Base-by-base conservation (phyloP, 2,113 vertebrate genomes). In the Chroicocephalus ridibundus region DNA sequence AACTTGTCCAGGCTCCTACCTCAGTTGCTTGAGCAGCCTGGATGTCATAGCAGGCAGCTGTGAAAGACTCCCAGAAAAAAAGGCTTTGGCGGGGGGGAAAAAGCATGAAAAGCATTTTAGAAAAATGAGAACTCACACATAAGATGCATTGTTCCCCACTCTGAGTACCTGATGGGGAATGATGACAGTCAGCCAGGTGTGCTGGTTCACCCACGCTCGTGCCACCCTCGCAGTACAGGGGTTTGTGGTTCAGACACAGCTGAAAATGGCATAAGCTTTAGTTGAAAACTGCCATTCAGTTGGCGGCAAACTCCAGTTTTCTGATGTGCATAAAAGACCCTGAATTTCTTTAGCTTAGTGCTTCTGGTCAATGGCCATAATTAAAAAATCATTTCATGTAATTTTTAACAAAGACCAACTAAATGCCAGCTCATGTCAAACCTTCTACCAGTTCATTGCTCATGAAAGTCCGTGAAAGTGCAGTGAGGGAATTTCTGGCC, bases 71-170 rank as follows among this genome's bases (percentile, higher is more conserved):
- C 14, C 27, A 13, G 20, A 38, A 60, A 55, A 65, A 81, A 60
- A 19, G 9, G 0, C 1, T 22, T 22, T 34, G 47, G 3, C 13
- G 11, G 10, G 5, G 57, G 11, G 15, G 47, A 24, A 34, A 44
- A 46, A 61, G 6, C 21, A 57, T 13, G 27, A 49, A 38, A 38
- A 38, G 38, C 38, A 38, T 38, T 65, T 52, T 46, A 65, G 5
- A 64, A 20, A 87, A 76, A n/a, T 47, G 46, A 81, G 21, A 69
- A 57, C 19, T 62, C 26, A 3, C 20, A 62, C 62, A 51, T 16
- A 51, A 76, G 7, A 57, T 20, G n/a, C 15, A 5, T 32, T 62
- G 12, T 31, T 75, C 40, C 34, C 17, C 15, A 55, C 17, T 19
- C 9, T 29, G 31, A 68, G 18, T 9, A 21, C 2, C 1, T 34